A percentile compares a stretch with the other conserved stretches of the same genome.
Conservation (phyloP, 1,140 invertebrate genomes). For the Hestina assimilis region DNA sequence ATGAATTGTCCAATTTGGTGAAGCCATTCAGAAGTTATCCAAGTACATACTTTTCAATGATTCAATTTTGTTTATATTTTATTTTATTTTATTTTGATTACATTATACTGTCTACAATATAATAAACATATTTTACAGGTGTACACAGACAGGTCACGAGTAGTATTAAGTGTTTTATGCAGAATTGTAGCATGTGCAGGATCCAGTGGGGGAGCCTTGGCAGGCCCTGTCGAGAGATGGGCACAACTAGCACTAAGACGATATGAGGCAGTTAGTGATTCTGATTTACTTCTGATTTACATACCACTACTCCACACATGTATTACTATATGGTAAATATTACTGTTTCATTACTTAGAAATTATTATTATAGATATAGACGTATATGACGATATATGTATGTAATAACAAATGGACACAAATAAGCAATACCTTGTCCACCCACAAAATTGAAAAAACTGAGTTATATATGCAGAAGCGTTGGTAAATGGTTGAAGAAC, state of each 20-base stretch:
- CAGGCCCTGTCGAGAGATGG: conserved; percentile 82
- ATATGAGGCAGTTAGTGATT: conserved; percentile 83
- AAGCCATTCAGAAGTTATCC: no score
- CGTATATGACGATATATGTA: no score
- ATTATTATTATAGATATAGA: neutral
- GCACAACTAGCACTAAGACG: conserved; percentile 83
- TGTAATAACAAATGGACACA: neutral
- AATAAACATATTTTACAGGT: conserved; percentile 68
- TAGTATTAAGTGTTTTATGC: conserved; percentile 85
- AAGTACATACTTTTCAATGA: neutral
- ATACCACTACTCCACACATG: conserved; percentile 85
- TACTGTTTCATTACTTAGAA: neutral
- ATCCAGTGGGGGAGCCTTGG: conserved; percentile 65
- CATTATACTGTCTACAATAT: neutral
- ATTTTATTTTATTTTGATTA: neutral
- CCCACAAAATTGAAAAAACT: no score
- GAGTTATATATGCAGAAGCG: no score
- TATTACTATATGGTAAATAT: conserved; percentile 81
- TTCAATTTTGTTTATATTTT: neutral
- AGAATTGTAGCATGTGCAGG: conserved; percentile 82
- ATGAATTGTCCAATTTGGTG: no score
- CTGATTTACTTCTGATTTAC: conserved; percentile 82
- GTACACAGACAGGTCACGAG: conserved; percentile 83
- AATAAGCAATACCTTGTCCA: no score
- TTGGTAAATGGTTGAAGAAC: no score